These are phyloP conservation scores for Pionites leucogaster DNA, from an alignment of 2,113 vertebrate genomes.

Conservation along the genomic window DNA sequence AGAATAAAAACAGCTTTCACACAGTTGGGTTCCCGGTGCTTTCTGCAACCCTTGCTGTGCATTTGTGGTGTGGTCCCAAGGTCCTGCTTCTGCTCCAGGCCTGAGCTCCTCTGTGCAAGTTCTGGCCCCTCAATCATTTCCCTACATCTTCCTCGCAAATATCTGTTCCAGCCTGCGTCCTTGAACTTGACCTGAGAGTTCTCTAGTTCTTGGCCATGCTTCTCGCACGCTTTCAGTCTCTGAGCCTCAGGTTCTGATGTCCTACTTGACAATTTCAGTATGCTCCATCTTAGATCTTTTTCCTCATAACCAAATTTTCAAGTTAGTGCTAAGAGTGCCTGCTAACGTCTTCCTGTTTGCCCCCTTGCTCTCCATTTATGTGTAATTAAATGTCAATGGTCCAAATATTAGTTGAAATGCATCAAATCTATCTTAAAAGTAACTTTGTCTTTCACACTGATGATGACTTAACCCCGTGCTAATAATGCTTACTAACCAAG, in stretches of 20 bases:
- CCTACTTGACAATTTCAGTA: background rate
- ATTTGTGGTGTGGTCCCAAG: background rate
- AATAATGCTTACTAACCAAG: background rate
- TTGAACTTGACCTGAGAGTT: background rate
- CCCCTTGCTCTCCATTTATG: fast-evolving
- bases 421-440: background rate
- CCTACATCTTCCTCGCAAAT: background rate
- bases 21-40: background rate
- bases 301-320: background rate
- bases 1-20: constrained; percentile 30
- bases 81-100: background rate
- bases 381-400: background rate
- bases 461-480: background rate
- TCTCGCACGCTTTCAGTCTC: background rate
- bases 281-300: background rate
- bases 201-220: background rate
- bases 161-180: background rate
- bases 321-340: background rate
- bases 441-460: background rate
- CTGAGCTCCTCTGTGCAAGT: background rate
- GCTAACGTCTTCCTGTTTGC: background rate
- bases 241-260: background rate
- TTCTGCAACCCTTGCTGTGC: background rate
- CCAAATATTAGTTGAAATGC: background rate
- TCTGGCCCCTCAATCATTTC: background rate